Conservation (phyloP, 2,113 vertebrate genomes). For the Pogonocichla stellata region DNA sequence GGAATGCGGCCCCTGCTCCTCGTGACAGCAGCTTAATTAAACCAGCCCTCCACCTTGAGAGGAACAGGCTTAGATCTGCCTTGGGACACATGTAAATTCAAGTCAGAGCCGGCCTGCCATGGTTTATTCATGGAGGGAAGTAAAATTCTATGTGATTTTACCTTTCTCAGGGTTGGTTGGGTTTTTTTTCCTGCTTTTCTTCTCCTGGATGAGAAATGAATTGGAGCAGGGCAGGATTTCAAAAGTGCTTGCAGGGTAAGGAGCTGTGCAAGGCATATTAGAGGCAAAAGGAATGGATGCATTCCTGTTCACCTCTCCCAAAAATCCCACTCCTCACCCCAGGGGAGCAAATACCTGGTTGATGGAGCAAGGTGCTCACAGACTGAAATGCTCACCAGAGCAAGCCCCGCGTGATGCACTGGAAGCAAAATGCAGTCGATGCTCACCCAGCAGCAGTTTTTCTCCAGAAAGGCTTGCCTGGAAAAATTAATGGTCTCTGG, state of each 20-base stretch:
- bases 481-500: not conserved
- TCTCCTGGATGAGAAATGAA: not conserved
- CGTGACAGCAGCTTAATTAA: not conserved
- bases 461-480: not conserved
- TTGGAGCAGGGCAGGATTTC: not conserved
- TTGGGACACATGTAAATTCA: constrained; percentile 40
- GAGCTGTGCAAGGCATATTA: not conserved
- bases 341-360: not conserved
- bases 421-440: accelerated
- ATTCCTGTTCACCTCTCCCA: accelerated
- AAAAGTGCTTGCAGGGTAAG: accelerated
- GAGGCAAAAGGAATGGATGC: not conserved
- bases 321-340: not conserved
- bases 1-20: not conserved
- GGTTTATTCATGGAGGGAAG: constrained; percentile 21
- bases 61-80: not conserved
- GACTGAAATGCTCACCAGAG: not conserved
- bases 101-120: not conserved
- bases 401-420: accelerated
- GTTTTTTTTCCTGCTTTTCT: not conserved
- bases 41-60: constrained; percentile 6
- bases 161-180: not conserved
- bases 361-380: accelerated
- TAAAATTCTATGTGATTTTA: not conserved
- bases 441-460: not conserved